Base-by-base conservation (phyloP, 2,888 invertebrate genomes). In the Ennomos quercinarius region DNA sequence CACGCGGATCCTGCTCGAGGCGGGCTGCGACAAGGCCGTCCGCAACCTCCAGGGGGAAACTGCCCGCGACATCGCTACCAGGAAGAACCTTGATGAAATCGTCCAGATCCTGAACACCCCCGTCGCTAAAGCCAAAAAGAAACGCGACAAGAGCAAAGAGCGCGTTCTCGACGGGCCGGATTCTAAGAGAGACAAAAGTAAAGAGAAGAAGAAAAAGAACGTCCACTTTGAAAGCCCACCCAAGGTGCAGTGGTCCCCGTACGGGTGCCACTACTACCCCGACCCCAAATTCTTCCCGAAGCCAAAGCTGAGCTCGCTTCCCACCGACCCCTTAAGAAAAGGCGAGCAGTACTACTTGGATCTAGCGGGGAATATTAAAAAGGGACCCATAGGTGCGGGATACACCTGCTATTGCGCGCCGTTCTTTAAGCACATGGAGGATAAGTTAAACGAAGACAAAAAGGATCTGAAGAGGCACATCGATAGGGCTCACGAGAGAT, bases 311-410 rank as follows among this genome's bases (percentile, higher is more conserved):
- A 97, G 97, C 85, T 96, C 97, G 51, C 88, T 98, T 64, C 98
- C 98, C 66, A 94, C 96, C 81, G 97, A 98, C 83, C 98, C 98
- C 0, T 89, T 98, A 13, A 94, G 94, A 73, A 95, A 96, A 75
- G 99, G 98, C 61, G 98, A 98, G 87, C 98, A 98, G 84, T 99
- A 99, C 86, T 99, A 96, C 85, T 93, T 98, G 70, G 99, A 99
- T 84, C 93, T 99, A 68, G 98, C 98, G 10, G 99, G 99, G 1
- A 98, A 98, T 80, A 97, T 99, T 63, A 95, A 97, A 73, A 98
- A 99, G 89, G 98, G 98, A 1, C 98, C 98, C 0, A 96, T 98
- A n/a, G 98, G 98, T 0, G 96, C 97, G 1, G 98, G 98, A 0
- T 97, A 98, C 82, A 97, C 97, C 0, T 98, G 98, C 84, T 98